Evolutionary conservation across 2,797 vertebrate genomes (phyloP).

Genomic region (Bradypodion ventrale): DNA sequence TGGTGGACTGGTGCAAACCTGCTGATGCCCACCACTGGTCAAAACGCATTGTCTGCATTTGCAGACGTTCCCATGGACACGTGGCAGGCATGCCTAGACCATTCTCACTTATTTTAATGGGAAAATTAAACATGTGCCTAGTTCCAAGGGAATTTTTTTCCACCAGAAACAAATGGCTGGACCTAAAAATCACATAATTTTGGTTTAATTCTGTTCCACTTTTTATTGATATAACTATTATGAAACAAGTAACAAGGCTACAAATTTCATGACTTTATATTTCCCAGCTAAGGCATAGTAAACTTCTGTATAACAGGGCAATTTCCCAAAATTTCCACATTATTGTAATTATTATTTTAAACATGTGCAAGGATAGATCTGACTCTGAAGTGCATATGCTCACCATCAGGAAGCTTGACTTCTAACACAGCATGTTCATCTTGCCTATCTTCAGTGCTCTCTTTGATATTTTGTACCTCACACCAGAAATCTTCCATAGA

Average conservation of each 20-base stretch:
- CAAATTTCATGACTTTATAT: background rate
- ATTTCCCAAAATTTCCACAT: background rate
- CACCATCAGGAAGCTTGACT: conserved; percentile 87
- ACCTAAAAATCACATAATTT: background rate
- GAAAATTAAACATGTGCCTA: background rate
- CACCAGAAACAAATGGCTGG: background rate
- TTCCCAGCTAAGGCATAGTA: background rate
- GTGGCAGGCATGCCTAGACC: too few relatives aligned
- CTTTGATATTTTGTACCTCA: conserved; percentile 88
- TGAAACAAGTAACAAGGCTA: background rate
- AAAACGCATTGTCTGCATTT: too few relatives aligned
- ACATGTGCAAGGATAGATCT: background rate
- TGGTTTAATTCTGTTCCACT: background rate
- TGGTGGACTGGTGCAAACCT: too few relatives aligned
- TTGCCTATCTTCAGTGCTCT: conserved; percentile 72
- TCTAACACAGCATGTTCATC: conserved; percentile 78
- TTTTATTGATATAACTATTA: background rate
- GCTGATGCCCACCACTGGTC: too few relatives aligned
- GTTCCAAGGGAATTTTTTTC: background rate
- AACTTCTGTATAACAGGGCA: background rate
- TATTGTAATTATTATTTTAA: background rate
- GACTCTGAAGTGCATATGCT: conserved; percentile 36
- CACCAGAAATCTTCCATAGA: conserved; percentile 95
- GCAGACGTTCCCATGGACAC: too few relatives aligned
- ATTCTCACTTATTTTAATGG: background rate